Conservation (phyloP, 2,113 vertebrate genomes). For the Circaetus cinerascens region DNA sequence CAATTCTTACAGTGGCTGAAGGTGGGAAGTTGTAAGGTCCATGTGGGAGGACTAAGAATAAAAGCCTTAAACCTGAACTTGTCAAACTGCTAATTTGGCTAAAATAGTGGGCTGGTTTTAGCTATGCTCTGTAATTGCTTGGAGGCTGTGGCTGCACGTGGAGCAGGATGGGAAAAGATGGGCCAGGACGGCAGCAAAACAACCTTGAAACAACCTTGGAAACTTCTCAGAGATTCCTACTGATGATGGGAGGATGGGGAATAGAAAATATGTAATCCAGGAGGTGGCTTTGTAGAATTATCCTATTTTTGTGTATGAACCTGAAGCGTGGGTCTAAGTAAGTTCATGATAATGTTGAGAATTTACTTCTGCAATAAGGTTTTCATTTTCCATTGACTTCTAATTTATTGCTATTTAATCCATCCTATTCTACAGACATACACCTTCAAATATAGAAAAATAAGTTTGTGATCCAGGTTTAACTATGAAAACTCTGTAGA, state of each 20-base stretch:
- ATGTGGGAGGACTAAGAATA: neutral
- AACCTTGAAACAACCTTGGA: neutral
- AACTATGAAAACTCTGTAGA: neutral
- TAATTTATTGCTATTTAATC: neutral
- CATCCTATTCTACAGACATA: neutral
- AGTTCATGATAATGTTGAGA: neutral
- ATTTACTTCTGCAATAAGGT: neutral
- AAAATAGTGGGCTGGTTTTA: neutral
- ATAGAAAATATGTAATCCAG: neutral
- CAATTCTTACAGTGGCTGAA: neutral
- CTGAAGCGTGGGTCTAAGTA: neutral
- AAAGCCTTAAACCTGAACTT: neutral
- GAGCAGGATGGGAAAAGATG: neutral
- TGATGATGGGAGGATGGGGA: neutral
- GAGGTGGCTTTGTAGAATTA: neutral
- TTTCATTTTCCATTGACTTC: neutral
- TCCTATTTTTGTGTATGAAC: neutral
- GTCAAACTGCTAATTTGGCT: neutral
- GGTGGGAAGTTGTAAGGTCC: neutral
- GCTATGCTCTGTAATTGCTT: neutral
- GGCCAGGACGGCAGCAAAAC: neutral
- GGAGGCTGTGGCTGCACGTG: accelerated
- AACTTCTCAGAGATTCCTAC: neutral
- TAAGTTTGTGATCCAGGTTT: neutral
- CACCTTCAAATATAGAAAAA: neutral